Conservation (phyloP, 2,888 invertebrate species). For the Hetaerina titia region DNA sequence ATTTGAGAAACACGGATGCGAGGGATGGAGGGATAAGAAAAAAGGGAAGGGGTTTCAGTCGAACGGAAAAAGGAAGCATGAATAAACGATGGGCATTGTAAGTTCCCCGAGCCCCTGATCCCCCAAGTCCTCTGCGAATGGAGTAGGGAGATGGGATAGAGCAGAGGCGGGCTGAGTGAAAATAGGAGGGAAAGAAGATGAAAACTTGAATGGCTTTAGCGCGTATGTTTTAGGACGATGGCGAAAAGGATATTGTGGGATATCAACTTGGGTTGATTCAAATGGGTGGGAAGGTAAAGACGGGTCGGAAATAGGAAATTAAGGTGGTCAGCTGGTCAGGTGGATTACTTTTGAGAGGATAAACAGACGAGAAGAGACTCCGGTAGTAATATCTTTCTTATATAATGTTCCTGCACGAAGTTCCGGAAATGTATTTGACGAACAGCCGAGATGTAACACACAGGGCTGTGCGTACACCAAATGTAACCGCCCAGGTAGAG, state of each 20-base stretch:
- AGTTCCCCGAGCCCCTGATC: not conserved
- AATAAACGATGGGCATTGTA: constrained; percentile 30
- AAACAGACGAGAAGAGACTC: too few relatives aligned
- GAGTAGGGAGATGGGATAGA: not conserved
- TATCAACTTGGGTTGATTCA: not conserved
- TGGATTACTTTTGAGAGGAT: not conserved
- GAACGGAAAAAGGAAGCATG: constrained; percentile 22
- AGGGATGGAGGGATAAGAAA: not conserved
- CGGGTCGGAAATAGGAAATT: not conserved
- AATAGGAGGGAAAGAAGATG: not conserved
- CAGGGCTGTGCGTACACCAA: too few relatives aligned
- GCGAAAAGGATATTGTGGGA: not conserved
- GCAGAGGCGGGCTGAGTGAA: not conserved
- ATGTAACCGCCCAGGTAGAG: too few relatives aligned
- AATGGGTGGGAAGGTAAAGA: not conserved
- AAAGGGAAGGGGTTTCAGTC: not conserved
- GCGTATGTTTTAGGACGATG: not conserved
- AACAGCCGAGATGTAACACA: too few relatives aligned
- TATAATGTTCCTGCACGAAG: too few relatives aligned
- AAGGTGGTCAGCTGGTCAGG: not conserved
- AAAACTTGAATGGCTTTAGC: not conserved
- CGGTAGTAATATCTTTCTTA: too few relatives aligned
- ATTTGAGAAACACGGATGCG: constrained; percentile 44
- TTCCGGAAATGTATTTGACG: too few relatives aligned
- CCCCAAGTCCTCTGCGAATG: not conserved